Evolutionary conservation across 2,888 invertebrate genomes (phyloP), one percentile per base, ranked within the genome.

Genomic region (Helicoverpa assulta): DNA sequence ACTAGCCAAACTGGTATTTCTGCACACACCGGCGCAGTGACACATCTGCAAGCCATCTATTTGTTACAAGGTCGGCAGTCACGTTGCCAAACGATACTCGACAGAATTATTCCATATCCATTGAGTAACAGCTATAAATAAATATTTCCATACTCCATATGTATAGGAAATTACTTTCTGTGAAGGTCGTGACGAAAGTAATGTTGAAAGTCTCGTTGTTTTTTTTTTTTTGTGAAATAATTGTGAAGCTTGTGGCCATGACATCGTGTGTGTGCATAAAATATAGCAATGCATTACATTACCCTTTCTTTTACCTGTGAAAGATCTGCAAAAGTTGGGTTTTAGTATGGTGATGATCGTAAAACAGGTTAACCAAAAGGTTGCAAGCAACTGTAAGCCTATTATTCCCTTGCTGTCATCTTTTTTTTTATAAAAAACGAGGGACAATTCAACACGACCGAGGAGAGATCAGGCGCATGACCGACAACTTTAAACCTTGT

Each of bases 31-130:
- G 52, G 47, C 5, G 26, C 53, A 60, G 59, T 71, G 83, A 74
- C 73, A 81, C 78, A 81, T 72, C 82, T 82, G 84, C 79, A 83
- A 73, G 84, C 71, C 76, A 70, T 62, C 69, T 76, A 83, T 82
- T 74, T 57, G 73, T 67, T 76, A 78, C 82, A 82, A 82, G 82
- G 82, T 66, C 79, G 40, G 72, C 73, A 73, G 73, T 65, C 67
- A 74, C 37, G 79, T 82, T 82, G 68, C 83, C 73, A 78, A 84
- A 80, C 70, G 40, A 80, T 78, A 67, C 67, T 58, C 52, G 76
- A 73, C 57, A 56, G 66, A 80, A 76, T 76, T 76, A 80, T 80
- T 76, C 77, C 77, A 78, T 78, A 80, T 67, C 61, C 50, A 33
- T 76, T 76, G 70, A 5, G 76, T 55, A 80, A 77, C 26, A 16